Percentiles rank a stretch among this genome's conserved stretches.
These are phyloP conservation scores for Rhynchotus rufescens DNA, from an alignment of 2,797 vertebrate genomes.

Conservation along the genomic window DNA sequence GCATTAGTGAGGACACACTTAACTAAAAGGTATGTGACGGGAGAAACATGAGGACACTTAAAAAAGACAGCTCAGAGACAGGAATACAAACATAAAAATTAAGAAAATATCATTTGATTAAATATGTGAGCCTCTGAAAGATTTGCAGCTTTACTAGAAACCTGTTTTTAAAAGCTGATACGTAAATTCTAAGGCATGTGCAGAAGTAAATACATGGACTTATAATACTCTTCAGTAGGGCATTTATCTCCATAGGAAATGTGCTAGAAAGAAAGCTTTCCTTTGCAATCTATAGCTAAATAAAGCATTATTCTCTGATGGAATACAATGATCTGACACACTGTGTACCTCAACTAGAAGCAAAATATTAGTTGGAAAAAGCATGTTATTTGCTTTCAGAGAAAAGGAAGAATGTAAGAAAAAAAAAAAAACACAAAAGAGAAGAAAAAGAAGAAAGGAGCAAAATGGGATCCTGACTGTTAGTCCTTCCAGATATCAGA, in stretches of 20 bases:
- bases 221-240: not conserved
- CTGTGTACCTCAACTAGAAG: not conserved
- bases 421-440: not conserved
- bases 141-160: not conserved
- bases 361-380: not conserved
- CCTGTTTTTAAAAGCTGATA: not conserved
- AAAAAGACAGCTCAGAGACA: not conserved
- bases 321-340: not conserved
- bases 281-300: not conserved
- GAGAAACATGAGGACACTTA: not conserved
- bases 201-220: not conserved
- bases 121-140: not conserved
- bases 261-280: not conserved
- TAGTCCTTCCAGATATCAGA: not conserved
- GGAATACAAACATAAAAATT: not conserved
- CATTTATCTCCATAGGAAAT: not conserved
- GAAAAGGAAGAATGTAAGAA: not conserved
- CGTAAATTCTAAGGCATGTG: not conserved
- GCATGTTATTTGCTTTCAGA: not conserved
- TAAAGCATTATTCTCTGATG: not conserved
- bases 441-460: not conserved
- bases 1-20: not conserved
- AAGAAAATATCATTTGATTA: not conserved
- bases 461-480: not conserved
- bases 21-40: not conserved